phyloP scores from a whole-genome alignment of 2,797 vertebrate genomes.

The Leptoclinus maculatus region DNA sequence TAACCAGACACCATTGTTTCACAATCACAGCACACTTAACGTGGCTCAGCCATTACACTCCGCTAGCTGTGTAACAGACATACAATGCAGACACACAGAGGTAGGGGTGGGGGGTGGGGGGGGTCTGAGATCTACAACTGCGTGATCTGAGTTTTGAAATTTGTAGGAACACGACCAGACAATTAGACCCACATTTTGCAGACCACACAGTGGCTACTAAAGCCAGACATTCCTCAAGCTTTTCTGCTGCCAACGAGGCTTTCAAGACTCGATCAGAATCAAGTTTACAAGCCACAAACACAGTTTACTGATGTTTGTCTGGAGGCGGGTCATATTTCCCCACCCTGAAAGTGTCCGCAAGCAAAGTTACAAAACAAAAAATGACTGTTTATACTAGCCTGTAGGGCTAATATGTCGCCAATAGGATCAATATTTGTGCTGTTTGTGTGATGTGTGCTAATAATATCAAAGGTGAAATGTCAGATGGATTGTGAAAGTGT shows the following conservation, averaged over 20 bases:
- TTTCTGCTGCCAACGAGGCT: slow-evolving; percentile 36
- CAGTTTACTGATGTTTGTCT: slow-evolving; percentile 47
- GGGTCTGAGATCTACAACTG: neutral
- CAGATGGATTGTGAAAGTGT: neutral
- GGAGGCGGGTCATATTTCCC: slow-evolving; percentile 18
- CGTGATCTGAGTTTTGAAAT: slow-evolving; percentile 29
- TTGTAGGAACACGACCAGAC: slow-evolving; percentile 41
- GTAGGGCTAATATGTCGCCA: neutral
- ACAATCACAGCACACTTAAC: slow-evolving; percentile 85
- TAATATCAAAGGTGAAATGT: neutral
- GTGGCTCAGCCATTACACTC: slow-evolving; percentile 66
- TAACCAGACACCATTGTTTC: slow-evolving; percentile 86
- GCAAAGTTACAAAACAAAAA: slow-evolving; percentile 17
- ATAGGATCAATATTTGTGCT: too few species aligned
- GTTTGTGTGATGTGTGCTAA: neutral
- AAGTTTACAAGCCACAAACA: slow-evolving; percentile 49
- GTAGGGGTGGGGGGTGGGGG: neutral
- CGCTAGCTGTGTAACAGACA: slow-evolving; percentile 22
- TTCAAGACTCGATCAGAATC: slow-evolving; percentile 27
- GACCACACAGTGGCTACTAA: slow-evolving; percentile 36
- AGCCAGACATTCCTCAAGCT: slow-evolving; percentile 50
- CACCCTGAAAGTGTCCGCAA: slow-evolving; percentile 15
- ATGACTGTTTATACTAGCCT: neutral
- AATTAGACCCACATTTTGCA: slow-evolving; percentile 22
- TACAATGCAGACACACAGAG: slow-evolving; percentile 18